A percentile compares a stretch with the other conserved stretches of the same genome.
Evolutionary conservation across 2,888 invertebrate genomes (phyloP).

Genomic region (Xylota segnis): DNA sequence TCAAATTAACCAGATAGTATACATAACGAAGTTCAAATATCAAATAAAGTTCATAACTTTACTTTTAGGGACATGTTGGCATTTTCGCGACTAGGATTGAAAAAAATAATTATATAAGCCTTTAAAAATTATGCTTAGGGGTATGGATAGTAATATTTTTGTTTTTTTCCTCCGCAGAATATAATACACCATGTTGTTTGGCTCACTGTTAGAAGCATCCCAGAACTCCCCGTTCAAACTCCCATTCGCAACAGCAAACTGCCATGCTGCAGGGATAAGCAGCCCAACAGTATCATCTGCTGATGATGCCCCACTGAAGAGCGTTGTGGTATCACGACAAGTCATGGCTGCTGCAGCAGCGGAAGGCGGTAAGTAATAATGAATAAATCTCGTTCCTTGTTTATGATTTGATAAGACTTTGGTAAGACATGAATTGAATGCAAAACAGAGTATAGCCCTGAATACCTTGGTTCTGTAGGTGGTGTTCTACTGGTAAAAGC

Average conservation of each 20-base stretch:
- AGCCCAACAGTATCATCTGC: slow-evolving; percentile 64
- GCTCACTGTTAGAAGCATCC: slow-evolving; percentile 87
- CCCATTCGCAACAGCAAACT: slow-evolving; percentile 87
- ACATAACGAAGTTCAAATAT: background rate
- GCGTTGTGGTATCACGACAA: slow-evolving; percentile 80
- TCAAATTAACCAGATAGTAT: no score
- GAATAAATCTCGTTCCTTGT: no score
- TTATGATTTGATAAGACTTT: no score
- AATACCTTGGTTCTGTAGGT: no score
- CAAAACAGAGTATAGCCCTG: no score
- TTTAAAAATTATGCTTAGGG: slow-evolving; percentile 5
- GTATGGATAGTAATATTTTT: background rate
- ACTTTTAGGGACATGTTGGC: background rate
- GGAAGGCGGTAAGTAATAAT: slow-evolving; percentile 80
- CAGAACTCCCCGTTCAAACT: slow-evolving; percentile 88
- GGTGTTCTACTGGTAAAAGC: no score
- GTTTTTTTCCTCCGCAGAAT: slow-evolving; percentile 28
- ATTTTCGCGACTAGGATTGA: background rate
- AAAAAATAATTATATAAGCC: slow-evolving; percentile 32
- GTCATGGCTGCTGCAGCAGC: slow-evolving; percentile 82
- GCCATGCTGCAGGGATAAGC: slow-evolving; percentile 84
- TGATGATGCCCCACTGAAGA: slow-evolving; percentile 69
- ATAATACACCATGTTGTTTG: slow-evolving; percentile 85
- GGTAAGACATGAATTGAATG: no score
- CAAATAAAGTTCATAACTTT: background rate